Evolutionary conservation across 2,113 vertebrate species (phyloP).

Genomic region (Orthonyx spaldingii): DNA sequence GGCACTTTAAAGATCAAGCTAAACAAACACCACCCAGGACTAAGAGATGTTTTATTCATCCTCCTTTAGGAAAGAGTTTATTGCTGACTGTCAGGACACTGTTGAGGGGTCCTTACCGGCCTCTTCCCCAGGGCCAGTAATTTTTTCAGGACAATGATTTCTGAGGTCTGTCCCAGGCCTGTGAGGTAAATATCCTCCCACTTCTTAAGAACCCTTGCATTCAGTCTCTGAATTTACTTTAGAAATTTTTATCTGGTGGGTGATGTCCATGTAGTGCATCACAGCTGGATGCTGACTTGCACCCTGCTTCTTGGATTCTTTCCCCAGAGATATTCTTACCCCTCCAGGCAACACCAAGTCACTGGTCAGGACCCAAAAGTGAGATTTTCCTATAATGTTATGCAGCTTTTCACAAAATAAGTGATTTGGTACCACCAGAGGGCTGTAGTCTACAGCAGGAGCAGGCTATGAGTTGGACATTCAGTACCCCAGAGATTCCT

Average conservation of each 20-base stretch:
- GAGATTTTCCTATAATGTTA: not conserved
- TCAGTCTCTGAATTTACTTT: not conserved
- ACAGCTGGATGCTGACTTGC: not conserved
- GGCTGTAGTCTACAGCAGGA: not conserved
- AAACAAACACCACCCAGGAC: not conserved
- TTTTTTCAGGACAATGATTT: not conserved
- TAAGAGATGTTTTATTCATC: not conserved
- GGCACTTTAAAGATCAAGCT: not conserved
- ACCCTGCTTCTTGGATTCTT: not conserved
- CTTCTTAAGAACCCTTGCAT: not conserved
- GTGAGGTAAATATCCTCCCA: not conserved
- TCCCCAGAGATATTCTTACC: not conserved
- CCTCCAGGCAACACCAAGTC: not conserved
- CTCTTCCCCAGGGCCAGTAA: not conserved
- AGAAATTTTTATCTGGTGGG: not conserved
- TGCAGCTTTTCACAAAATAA: not conserved
- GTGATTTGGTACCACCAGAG: not conserved
- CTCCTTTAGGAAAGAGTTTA: not conserved
- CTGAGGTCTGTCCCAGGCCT: not conserved
- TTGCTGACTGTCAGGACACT: not conserved
- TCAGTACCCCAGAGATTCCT: not conserved
- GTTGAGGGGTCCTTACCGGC: not conserved
- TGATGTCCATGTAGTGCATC: not conserved
- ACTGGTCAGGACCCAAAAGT: not conserved
- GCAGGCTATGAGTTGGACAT: not conserved